Evolutionary conservation across 2,113 vertebrate species (phyloP).

Genomic region (Hippocampus mohnikei): DNA sequence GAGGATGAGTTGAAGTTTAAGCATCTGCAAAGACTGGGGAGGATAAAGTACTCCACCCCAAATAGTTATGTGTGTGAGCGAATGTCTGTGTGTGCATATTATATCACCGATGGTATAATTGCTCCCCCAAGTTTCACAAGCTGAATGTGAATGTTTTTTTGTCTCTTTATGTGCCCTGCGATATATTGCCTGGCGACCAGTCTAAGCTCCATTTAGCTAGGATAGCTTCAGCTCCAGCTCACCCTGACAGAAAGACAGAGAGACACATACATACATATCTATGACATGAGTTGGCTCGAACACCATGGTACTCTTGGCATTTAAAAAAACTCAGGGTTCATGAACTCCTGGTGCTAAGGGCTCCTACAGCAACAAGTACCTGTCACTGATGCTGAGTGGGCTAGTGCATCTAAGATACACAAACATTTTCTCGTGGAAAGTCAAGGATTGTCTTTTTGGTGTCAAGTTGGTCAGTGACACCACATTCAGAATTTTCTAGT

Average conservation of each 20-base stretch:
- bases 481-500: not conserved
- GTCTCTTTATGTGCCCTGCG: no score
- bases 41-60: not conserved
- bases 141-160: no score
- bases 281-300: slow-evolving; percentile 28
- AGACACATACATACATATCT: no score
- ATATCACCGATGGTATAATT: no score
- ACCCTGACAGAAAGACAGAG: no score
- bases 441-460: slow-evolving; percentile 37
- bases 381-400: not conserved
- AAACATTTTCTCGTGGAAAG: not conserved
- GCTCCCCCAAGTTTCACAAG: no score
- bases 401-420: not conserved
- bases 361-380: not conserved
- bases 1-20: not conserved
- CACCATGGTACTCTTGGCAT: slow-evolving; percentile 20
- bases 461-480: slow-evolving; percentile 23
- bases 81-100: no score
- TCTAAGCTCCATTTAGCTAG: no score
- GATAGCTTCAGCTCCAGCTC: no score
- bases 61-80: not conserved
- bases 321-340: slow-evolving; percentile 5
- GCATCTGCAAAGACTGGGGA: not conserved
- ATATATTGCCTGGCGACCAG: no score
- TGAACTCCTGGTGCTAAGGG: not conserved